Evolutionary conservation across 2,113 vertebrate species (phyloP), one percentile per base, ranked within the genome.

Genomic region (Geococcyx californianus): DNA sequence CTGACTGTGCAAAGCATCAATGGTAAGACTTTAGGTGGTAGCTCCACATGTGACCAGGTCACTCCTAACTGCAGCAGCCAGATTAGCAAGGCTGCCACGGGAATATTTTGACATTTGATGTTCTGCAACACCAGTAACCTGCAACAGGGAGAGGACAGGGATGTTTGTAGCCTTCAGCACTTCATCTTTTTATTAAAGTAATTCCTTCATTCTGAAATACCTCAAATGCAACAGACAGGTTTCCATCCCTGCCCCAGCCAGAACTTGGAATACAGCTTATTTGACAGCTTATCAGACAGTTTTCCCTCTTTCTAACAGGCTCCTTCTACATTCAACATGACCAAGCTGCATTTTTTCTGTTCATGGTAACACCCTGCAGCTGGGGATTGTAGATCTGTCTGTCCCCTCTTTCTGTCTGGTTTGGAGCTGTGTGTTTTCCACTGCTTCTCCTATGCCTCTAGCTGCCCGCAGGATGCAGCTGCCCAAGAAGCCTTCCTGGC

Each of bases 101-200:
- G 63, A 85, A 85, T 20, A 55, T 20, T 5, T 31, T 0, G 0
- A 9, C 7, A 33, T 45, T 7, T n/a, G 33, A 72, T 0, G 0
- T 29, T 28, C 81, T 85, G 24, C 36, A 81, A 28, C 40, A 85
- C 18, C 8, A 34, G 34, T n/a, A 70, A 56, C 58, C 34, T 72
- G 34, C 3, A 15, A 21, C 6, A 55, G 7, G 18, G 31, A 62
- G 36, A 60, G 20, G 36, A 64, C 21, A 33, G 54, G 4, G 38
- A 89, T 29, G 23, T 13, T 26, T 72, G 25, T 0, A 73, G n/a
- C 23, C 45, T 79, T 79, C 62, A 77, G 40, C 54, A 68, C 11
- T 52, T 63, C 3, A 10, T 33, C 9, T 33, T 66, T 83, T n/a
- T 16, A 33, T 29, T 64, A 49, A 64, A 94, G 12, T 16, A 78